Percentiles rank a stretch among this genome's conserved stretches.
These are phyloP conservation scores for Tenebrio molitor DNA, from an alignment of 1,140 invertebrate genomes.

Conservation along the genomic window DNA sequence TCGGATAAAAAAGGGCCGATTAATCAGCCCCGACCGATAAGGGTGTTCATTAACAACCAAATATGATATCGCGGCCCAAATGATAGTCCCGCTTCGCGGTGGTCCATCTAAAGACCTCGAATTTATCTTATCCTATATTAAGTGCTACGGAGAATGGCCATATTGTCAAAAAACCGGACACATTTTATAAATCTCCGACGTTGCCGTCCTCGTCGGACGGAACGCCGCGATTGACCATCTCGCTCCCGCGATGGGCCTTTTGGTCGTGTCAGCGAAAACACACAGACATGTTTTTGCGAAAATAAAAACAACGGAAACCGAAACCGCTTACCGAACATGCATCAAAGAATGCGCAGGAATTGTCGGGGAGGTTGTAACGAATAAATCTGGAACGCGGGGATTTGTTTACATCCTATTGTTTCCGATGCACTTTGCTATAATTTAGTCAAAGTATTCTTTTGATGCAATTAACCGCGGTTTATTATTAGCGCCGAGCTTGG, in stretches of 20 bases:
- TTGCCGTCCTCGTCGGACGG: background rate
- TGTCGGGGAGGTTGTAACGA: slow-evolving; percentile 52
- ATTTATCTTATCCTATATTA: slow-evolving; percentile 48
- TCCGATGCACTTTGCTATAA: slow-evolving; percentile 46
- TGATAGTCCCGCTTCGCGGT: slow-evolving; percentile 39
- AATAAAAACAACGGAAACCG: slow-evolving; percentile 53
- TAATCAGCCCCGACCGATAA: slow-evolving; percentile 18
- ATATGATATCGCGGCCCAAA: slow-evolving; percentile 41
- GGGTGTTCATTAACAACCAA: slow-evolving; percentile 27
- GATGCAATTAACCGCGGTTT: slow-evolving; percentile 27
- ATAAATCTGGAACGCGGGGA: slow-evolving; percentile 54
- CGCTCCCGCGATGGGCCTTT: background rate
- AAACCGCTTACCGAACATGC: slow-evolving; percentile 53
- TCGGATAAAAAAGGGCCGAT: slow-evolving; percentile 13
- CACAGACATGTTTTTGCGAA: slow-evolving; percentile 52
- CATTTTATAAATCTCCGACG: slow-evolving; percentile 45
- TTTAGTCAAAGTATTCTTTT: slow-evolving; percentile 40
- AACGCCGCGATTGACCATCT: background rate
- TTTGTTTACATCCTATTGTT: slow-evolving; percentile 58
- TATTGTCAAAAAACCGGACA: slow-evolving; percentile 47
- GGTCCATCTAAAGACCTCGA: slow-evolving; percentile 39
- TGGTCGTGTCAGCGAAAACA: slow-evolving; percentile 45
- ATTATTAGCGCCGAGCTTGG: background rate
- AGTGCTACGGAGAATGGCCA: slow-evolving; percentile 44
- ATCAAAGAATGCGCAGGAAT: slow-evolving; percentile 56